phyloP scores from a whole-genome alignment of 2,113 vertebrate species.

The Dromas ardeola region DNA sequence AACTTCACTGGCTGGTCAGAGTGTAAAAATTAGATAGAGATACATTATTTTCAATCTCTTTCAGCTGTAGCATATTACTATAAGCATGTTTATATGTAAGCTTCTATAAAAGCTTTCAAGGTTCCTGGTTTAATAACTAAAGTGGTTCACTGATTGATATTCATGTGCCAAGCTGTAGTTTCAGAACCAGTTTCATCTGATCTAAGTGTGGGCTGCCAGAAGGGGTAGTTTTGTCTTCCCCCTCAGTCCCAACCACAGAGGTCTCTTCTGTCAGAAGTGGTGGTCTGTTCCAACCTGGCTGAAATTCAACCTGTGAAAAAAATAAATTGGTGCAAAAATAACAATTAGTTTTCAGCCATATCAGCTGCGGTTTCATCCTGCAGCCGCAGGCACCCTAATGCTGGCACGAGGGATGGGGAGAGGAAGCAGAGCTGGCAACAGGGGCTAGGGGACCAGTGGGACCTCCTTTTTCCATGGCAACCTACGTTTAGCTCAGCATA shows the following conservation, averaged over 20 bases:
- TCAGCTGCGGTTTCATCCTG: not conserved
- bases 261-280: not conserved
- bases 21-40: not conserved
- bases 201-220: not conserved
- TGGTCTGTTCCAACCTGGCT: not conserved
- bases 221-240: not conserved
- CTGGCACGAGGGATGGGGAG: accelerated
- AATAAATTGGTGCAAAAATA: not conserved
- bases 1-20: not conserved
- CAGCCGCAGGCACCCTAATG: not conserved
- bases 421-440: not conserved
- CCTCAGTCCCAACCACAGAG: accelerated
- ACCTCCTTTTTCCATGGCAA: not conserved
- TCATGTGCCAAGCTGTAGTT: not conserved
- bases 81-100: not conserved
- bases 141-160: not conserved
- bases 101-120: not conserved
- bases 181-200: not conserved
- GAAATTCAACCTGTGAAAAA: not conserved
- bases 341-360: not conserved
- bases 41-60: not conserved
- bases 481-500: not conserved
- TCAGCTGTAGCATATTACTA: not conserved
- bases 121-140: not conserved
- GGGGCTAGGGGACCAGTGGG: not conserved